phyloP scores from a whole-genome alignment of 1,140 invertebrate genomes.

The Papilio aristodemus region DNA sequence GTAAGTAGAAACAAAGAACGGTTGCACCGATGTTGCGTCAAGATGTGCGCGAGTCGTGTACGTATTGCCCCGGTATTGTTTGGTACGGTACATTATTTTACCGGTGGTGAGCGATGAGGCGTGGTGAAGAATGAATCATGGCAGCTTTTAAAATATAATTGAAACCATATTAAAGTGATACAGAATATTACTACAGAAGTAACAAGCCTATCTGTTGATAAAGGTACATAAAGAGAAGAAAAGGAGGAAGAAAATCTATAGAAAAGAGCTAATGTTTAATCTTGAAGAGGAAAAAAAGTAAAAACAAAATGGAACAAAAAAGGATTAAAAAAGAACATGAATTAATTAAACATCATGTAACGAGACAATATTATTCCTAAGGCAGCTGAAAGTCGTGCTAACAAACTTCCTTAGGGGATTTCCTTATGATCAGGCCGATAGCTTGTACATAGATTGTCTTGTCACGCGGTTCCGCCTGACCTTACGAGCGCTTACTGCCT shows the following conservation, averaged over 20 bases:
- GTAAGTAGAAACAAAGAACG: conserved; percentile 11
- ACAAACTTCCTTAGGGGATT: conserved; percentile 20
- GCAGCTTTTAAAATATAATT: too few relatives aligned
- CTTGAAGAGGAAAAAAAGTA: too few relatives aligned
- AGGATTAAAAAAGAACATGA: too few relatives aligned
- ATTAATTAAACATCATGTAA: too few relatives aligned
- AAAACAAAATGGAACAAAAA: too few relatives aligned
- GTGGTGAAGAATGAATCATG: not conserved
- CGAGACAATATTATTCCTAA: not conserved
- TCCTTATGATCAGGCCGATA: conserved; percentile 8
- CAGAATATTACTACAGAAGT: not conserved
- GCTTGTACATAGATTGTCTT: conserved; percentile 26
- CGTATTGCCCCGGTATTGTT: not conserved
- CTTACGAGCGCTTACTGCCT: not conserved
- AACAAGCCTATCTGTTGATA: too few relatives aligned
- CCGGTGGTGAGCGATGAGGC: not conserved
- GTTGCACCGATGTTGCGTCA: conserved; percentile 2
- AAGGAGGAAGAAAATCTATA: too few relatives aligned
- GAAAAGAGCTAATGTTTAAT: too few relatives aligned
- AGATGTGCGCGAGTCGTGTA: not conserved
- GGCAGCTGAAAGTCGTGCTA: not conserved
- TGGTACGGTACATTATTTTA: not conserved
- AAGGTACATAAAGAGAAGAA: too few relatives aligned
- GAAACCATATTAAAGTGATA: too few relatives aligned
- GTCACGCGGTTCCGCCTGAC: conserved; percentile 27